These are phyloP conservation scores for Frankliniella fusca DNA, from an alignment of 2,888 invertebrate genomes.

Conservation along the genomic window DNA sequence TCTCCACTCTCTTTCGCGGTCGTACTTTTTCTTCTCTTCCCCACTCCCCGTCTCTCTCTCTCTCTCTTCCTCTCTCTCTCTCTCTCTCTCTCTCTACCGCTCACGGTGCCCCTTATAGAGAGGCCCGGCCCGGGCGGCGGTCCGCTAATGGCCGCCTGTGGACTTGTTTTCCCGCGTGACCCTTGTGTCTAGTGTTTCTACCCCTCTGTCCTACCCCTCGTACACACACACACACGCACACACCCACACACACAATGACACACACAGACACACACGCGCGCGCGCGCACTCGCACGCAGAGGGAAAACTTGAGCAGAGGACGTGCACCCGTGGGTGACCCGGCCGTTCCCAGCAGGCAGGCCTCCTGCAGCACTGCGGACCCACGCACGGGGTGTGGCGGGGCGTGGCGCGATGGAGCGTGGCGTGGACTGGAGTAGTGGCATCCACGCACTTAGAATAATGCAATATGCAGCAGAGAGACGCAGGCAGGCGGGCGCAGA, in stretches of 20 bases:
- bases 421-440: background rate
- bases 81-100: background rate
- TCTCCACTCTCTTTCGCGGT: no score
- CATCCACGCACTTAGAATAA: conserved; percentile 6
- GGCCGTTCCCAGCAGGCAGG: background rate
- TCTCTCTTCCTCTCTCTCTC: background rate
- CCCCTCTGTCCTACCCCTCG: no score
- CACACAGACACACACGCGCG: no score
- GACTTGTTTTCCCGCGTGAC: background rate
- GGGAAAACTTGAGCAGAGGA: background rate
- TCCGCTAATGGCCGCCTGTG: background rate
- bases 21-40: no score
- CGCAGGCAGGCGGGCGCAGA: background rate
- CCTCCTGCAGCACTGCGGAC: background rate
- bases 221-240: no score
- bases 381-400: background rate
- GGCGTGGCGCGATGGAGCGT: background rate
- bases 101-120: background rate
- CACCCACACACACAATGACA: no score
- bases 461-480: conserved; percentile 21
- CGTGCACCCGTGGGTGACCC: background rate
- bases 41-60: no score
- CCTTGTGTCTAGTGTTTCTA: no score
- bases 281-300: no score
- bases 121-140: background rate